phyloP scores from a whole-genome alignment of 2,888 invertebrate species.

The Heliconius cydno region DNA sequence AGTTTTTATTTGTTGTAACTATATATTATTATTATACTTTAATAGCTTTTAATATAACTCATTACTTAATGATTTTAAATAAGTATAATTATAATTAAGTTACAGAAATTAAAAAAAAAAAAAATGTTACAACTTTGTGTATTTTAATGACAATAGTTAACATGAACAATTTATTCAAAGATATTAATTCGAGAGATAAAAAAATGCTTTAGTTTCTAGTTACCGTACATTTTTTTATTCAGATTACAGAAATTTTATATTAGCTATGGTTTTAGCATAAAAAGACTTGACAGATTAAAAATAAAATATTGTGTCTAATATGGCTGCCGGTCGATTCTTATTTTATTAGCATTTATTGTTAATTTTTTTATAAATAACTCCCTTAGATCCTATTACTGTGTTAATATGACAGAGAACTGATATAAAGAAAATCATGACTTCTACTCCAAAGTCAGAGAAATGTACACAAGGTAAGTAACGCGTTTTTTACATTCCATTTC shows the following conservation, averaged over 20 bases:
- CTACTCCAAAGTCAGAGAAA: constrained; percentile 81
- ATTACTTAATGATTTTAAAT: constrained; percentile 2
- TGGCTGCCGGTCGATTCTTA: constrained; percentile 78
- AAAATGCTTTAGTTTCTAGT: neutral
- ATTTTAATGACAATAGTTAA: neutral
- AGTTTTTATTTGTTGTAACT: neutral
- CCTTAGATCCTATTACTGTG: constrained; percentile 56
- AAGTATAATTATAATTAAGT: neutral
- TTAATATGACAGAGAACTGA: constrained; percentile 72
- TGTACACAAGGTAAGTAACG: constrained; percentile 76
- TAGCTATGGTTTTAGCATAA: constrained; percentile 32
- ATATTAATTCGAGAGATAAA: neutral
- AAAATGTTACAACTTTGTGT: neutral
- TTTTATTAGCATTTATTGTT: constrained; percentile 68
- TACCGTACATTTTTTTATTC: neutral
- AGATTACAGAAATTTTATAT: neutral
- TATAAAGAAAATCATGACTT: constrained; percentile 71
- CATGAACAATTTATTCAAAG: neutral
- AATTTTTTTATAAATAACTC: constrained; percentile 53
- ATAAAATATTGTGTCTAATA: constrained; percentile 61
- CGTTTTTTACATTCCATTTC: constrained; percentile 56
- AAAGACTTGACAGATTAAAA: constrained; percentile 50
- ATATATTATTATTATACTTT: neutral
- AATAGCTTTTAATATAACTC: neutral
- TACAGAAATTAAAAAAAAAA: neutral